Evolutionary conservation across 1,140 invertebrate genomes (phyloP).

Genomic region (Microplitis mediator): DNA sequence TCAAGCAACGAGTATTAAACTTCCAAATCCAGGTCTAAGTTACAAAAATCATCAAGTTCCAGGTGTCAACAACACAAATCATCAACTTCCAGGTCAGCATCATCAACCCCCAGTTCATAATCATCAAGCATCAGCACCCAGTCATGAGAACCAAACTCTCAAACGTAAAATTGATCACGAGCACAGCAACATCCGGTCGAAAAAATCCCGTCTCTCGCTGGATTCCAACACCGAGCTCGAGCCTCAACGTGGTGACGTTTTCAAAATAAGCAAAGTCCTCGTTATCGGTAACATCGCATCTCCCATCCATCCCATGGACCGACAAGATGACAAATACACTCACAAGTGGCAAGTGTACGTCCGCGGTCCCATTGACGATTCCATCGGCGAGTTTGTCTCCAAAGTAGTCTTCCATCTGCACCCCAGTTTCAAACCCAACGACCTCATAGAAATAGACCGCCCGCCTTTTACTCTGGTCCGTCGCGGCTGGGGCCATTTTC

Average conservation of each 20-base stretch:
- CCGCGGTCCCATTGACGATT: constrained; percentile 67
- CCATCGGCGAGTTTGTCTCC: constrained; percentile 70
- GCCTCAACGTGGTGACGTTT: constrained; percentile 46
- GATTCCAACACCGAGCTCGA: constrained; percentile 28
- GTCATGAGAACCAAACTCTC: neutral
- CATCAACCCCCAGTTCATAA: too few relatives aligned
- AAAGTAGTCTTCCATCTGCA: constrained; percentile 85
- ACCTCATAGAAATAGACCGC: constrained; percentile 78
- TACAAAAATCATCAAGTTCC: too few relatives aligned
- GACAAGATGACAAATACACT: constrained; percentile 70
- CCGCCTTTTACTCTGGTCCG: constrained; percentile 83
- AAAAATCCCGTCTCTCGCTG: constrained; percentile 33
- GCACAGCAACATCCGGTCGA: constrained; percentile 58
- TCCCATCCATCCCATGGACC: constrained; percentile 73
- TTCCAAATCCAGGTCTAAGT: too few relatives aligned
- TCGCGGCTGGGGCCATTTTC: constrained; percentile 91
- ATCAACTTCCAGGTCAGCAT: neutral
- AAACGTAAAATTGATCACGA: constrained; percentile 33
- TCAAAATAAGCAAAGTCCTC: constrained; percentile 57
- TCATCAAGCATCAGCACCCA: neutral
- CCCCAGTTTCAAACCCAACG: constrained; percentile 86
- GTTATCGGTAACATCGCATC: constrained; percentile 86
- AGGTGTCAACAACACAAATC: too few relatives aligned
- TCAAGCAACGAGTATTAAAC: too few relatives aligned
- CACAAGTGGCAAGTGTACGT: constrained; percentile 93